phyloP scores from a whole-genome alignment of 2,797 vertebrate species.

The Propithecus deckenii region DNA sequence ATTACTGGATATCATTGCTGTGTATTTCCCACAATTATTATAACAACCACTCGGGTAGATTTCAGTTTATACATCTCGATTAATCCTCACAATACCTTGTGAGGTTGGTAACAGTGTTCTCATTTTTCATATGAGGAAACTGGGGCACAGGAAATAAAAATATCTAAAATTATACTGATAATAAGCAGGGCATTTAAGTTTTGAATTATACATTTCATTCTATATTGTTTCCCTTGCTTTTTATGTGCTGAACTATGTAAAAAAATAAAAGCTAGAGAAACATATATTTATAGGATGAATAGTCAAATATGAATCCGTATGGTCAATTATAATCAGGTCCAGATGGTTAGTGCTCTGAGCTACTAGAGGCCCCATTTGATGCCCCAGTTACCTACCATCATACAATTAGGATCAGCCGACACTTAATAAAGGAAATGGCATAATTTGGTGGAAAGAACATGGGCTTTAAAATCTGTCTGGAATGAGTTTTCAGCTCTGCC shows the following conservation, averaged over 20 bases:
- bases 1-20: background rate
- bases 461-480: constrained; percentile 48
- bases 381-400: constrained; percentile 71
- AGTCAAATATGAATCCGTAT: constrained; percentile 45
- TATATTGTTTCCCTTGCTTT: background rate
- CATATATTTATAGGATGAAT: constrained; percentile 38
- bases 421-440: constrained; percentile 44
- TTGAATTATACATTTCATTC: constrained; percentile 34
- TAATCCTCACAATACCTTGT: background rate
- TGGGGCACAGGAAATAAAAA: background rate
- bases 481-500: background rate
- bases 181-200: background rate
- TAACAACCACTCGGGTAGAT: background rate
- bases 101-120: background rate
- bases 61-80: background rate
- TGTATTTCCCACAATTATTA: background rate
- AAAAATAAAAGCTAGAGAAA: constrained; percentile 46
- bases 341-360: constrained; percentile 79
- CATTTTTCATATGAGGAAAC: background rate
- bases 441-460: constrained; percentile 52
- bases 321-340: constrained; percentile 63
- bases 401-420: constrained; percentile 38
- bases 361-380: constrained; percentile 77
- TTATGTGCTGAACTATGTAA: constrained; percentile 42
- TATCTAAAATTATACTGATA: constrained; percentile 11